Evolutionary conservation across 2,888 invertebrate genomes (phyloP).

Genomic region (Xanthia icteritia): DNA sequence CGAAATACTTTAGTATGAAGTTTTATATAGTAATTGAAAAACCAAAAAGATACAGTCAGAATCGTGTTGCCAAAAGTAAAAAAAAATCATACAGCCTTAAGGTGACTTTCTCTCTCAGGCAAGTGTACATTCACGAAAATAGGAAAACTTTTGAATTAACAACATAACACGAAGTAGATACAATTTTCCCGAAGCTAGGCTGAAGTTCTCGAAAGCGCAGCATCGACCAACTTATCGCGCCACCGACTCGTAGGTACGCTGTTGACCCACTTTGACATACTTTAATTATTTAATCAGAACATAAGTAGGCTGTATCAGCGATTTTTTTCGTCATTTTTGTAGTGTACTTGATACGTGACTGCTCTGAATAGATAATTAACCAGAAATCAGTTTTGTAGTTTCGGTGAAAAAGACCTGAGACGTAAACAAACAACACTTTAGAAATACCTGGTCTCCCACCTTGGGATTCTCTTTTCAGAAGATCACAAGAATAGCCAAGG

Average conservation of each 20-base stretch:
- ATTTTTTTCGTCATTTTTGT: not conserved
- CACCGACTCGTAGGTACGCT: constrained; percentile 64
- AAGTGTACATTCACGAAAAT: constrained; percentile 29
- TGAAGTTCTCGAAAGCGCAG: constrained; percentile 68
- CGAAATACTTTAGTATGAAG: not conserved
- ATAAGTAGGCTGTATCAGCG: constrained; percentile 30
- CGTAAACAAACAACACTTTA: no score
- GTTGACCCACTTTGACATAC: constrained; percentile 73
- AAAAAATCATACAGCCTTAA: not conserved
- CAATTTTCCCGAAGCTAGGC: constrained; percentile 59
- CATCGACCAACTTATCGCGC: constrained; percentile 71
- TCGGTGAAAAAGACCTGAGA: not conserved
- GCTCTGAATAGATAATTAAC: not conserved
- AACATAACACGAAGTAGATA: constrained; percentile 53
- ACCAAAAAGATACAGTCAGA: not conserved
- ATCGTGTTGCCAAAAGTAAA: not conserved
- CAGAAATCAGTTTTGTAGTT: not conserved
- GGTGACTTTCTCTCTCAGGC: constrained; percentile 2
- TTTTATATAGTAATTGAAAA: constrained; percentile 9
- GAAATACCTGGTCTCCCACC: no score
- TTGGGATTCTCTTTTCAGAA: not conserved
- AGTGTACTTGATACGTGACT: not conserved
- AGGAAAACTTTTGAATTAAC: constrained; percentile 53
- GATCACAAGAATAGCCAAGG: not conserved
- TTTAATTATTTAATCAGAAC: constrained; percentile 55